These are phyloP conservation scores for Antidorcas marsupialis DNA, from an alignment of 2,113 vertebrate species.

Conservation along the genomic window DNA sequence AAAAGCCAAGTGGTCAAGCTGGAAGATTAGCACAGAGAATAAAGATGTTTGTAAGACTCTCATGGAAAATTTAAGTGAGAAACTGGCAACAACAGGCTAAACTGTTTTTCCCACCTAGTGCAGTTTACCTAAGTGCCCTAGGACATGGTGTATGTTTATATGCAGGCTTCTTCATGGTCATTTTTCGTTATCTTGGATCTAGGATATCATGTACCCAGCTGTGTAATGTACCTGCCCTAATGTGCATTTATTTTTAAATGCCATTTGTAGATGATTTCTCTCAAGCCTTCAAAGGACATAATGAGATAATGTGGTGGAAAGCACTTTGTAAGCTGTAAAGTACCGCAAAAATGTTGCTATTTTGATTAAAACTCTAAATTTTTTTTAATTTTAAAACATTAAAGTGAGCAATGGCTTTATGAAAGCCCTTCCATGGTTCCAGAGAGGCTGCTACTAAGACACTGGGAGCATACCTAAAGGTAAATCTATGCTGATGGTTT, in stretches of 20 bases:
- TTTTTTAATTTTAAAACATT: not conserved
- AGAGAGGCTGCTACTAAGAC: not conserved
- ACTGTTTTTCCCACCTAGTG: not conserved
- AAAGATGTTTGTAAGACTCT: not conserved
- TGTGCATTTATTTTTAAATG: constrained; percentile 33
- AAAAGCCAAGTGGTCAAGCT: not conserved
- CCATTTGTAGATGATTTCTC: constrained; percentile 53
- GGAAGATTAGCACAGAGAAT: not conserved
- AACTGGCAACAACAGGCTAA: not conserved
- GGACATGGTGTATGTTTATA: not conserved
- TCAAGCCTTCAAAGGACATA: constrained; percentile 35
- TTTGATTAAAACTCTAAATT: constrained; percentile 39
- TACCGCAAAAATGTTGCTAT: constrained; percentile 30
- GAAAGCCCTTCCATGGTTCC: not conserved
- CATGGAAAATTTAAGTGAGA: not conserved
- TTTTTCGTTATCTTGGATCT: not conserved
- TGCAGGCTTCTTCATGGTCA: not conserved
- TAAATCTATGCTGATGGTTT: not conserved
- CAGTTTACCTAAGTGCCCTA: not conserved
- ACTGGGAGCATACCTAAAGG: not conserved
- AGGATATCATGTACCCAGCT: constrained; percentile 8
- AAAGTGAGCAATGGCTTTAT: constrained; percentile 25
- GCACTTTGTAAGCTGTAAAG: constrained; percentile 39
- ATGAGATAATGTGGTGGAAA: constrained; percentile 51
- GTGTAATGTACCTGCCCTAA: constrained; percentile 42